Evolutionary conservation across 2,113 vertebrate species (phyloP), one percentile per base, ranked within the genome.

Genomic region (Passer domesticus): DNA sequence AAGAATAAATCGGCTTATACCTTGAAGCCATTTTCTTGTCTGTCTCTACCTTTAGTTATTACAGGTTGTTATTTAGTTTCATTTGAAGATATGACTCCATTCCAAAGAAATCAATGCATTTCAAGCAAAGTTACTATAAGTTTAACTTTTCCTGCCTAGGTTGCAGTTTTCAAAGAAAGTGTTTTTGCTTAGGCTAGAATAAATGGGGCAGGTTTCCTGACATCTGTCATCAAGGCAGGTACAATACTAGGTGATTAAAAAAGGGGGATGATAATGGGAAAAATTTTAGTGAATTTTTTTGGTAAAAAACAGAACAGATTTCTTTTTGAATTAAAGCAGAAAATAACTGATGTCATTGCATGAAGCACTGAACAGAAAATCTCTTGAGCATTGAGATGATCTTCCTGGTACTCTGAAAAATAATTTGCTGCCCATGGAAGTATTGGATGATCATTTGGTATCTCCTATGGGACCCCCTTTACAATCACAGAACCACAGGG

Each of bases 251-350:
- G 19, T 47, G 62, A 75, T 76, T 66, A 33, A 76, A 78, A 53
- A 52, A 21, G 8, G 9, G 2, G 0, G 2, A 59, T 47, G 14
- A 72, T 13, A 85, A 37, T 20, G 2, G 14, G 23, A 77, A 11
- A 83, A 22, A 16, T 33, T 86, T 77, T 52, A 77, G 59, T 35
- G 23, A 33, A 2, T 7, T 20, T 62, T n/a, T 46, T 83, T 49
- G 64, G 9, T 49, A 68, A 44, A 66, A 76, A 88, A 15, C 4
- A 27, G 30, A 75, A 73, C 16, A 56, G 22, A 20, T 84, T 88
- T 86, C 2, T 53, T 59, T 58, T 53, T 59, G 7, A 90, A 79
- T 62, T 73, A 44, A 22, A 76, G 37, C 14, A 62, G 31, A 88
- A 92, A 86, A 83, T 43, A 87, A 69, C 12, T 20, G 11, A 13